Evolutionary conservation across 2,888 invertebrate species (phyloP).

Genomic region (Caenorhabditis macrosperma): DNA sequence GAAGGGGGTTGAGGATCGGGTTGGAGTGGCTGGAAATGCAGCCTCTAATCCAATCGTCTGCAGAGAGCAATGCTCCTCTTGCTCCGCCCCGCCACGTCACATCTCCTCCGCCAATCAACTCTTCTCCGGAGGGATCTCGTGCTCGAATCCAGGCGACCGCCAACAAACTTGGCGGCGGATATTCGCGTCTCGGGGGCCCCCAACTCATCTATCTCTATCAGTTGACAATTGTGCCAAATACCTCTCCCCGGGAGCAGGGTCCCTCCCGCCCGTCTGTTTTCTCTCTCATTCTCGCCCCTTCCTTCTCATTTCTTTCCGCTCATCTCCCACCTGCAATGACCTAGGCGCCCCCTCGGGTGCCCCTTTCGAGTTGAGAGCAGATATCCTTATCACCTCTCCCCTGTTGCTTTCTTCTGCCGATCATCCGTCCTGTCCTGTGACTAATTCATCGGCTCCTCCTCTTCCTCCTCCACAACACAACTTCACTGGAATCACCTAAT

Average conservation of each 20-base stretch:
- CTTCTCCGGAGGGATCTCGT: no score
- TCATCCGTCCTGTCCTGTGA: background rate
- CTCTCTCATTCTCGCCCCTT: background rate
- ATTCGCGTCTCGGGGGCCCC: constrained; percentile 29
- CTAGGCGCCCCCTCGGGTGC: constrained; percentile 25
- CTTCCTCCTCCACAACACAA: no score
- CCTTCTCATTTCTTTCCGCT: constrained; percentile 20
- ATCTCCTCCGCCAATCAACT: no score
- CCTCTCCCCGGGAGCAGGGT: constrained; percentile 23
- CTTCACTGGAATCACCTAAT: constrained; percentile 12
- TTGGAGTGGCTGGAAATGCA: no score
- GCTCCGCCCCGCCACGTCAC: background rate
- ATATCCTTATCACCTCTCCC: constrained; percentile 29
- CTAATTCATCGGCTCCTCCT: background rate
- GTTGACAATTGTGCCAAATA: constrained; percentile 46
- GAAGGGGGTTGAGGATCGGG: no score
- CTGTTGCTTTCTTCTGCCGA: constrained; percentile 8
- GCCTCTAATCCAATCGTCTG: no score
- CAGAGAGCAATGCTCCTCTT: no score
- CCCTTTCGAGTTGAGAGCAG: constrained; percentile 9
- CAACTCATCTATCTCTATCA: constrained; percentile 57
- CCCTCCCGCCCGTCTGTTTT: constrained; percentile 1
- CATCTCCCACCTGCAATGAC: constrained; percentile 51
- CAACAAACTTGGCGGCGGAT: constrained; percentile 16
- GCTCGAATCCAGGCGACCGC: no score